Evolutionary conservation across 2,113 vertebrate species (phyloP).

Genomic region (Zosterops borbonicus): DNA sequence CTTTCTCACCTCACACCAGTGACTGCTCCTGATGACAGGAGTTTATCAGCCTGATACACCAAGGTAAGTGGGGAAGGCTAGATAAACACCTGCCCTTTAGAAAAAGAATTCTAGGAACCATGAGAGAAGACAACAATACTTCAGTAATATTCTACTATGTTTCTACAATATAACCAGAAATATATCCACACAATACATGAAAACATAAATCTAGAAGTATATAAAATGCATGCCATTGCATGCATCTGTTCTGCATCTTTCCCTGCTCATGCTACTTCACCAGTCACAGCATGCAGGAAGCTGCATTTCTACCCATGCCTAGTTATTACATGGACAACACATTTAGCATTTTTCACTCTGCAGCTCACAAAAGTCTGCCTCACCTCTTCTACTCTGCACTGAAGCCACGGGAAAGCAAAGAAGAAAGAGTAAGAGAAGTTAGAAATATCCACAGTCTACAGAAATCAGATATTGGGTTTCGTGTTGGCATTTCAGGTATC

Average conservation of each 20-base stretch:
- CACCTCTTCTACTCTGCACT: constrained; percentile 99
- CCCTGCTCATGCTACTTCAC: neutral
- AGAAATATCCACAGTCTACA: constrained; percentile 49
- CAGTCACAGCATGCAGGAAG: neutral
- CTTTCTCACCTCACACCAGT: neutral
- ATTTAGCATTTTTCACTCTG: neutral
- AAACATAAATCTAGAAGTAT: neutral
- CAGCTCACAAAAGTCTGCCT: constrained; percentile 63
- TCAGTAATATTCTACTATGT: neutral
- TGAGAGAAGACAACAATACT: neutral
- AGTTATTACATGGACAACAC: neutral
- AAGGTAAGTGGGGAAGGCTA: neutral
- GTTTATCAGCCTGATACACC: neutral
- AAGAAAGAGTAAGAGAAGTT: constrained; percentile 74
- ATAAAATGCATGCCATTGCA: neutral
- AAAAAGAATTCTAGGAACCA: neutral
- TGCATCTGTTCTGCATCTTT: neutral
- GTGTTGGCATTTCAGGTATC: neutral
- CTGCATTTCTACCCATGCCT: neutral
- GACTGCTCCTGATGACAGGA: neutral
- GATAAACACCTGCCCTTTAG: neutral
- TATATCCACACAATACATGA: neutral
- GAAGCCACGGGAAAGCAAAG: constrained; percentile 79
- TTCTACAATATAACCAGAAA: neutral
- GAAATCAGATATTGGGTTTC: neutral